Evolutionary conservation across 2,888 invertebrate species (phyloP).

Genomic region (Tachina grossa): DNA sequence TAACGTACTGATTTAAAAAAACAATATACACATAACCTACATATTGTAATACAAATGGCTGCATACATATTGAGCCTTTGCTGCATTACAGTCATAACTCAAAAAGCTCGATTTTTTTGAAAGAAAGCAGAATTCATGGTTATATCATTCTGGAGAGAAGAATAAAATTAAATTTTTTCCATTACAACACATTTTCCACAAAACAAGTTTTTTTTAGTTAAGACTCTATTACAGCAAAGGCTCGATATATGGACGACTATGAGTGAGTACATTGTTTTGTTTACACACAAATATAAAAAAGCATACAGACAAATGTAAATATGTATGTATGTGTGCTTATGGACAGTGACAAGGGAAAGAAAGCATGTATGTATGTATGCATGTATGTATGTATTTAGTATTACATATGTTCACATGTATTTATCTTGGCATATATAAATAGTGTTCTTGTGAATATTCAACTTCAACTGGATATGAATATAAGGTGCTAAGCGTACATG

Average conservation of each 20-base stretch:
- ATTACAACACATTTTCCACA: too few relatives aligned
- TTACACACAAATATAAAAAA: neutral
- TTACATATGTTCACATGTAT: neutral
- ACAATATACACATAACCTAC: neutral
- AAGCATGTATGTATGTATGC: too few relatives aligned
- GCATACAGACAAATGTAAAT: neutral
- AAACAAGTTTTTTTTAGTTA: too few relatives aligned
- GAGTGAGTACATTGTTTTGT: neutral
- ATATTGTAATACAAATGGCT: neutral
- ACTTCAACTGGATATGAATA: slow-evolving; percentile 37
- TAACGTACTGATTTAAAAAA: slow-evolving; percentile 8
- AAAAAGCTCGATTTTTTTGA: too few relatives aligned
- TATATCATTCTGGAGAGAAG: too few relatives aligned
- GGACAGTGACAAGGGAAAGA: too few relatives aligned
- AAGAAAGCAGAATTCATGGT: too few relatives aligned
- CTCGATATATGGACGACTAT: neutral
- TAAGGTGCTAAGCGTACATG: neutral
- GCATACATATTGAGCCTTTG: neutral
- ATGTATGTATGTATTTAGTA: too few relatives aligned
- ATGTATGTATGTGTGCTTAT: neutral
- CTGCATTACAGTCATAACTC: too few relatives aligned
- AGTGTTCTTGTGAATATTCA: neutral
- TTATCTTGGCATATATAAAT: neutral
- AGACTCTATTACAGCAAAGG: too few relatives aligned
- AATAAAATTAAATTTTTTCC: too few relatives aligned